A percentile compares a stretch with the other conserved stretches of the same genome.
These are phyloP conservation scores for Uloborus plumipes DNA, from an alignment of 2,888 invertebrate genomes.

Conservation along the genomic window DNA sequence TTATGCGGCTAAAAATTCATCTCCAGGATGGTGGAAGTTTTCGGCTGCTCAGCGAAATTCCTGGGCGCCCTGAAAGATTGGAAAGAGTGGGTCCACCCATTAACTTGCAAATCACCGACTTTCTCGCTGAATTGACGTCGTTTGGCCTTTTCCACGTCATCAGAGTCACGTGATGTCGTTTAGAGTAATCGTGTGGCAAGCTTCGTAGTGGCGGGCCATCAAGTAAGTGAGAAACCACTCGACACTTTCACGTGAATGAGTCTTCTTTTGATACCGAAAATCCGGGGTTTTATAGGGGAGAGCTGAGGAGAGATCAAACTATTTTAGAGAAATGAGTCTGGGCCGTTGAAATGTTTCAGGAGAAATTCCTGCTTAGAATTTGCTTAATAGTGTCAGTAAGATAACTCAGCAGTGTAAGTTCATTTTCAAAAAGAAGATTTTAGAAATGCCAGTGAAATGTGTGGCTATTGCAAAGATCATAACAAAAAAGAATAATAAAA, in stretches of 20 bases:
- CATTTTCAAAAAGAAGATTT: too few relatives aligned
- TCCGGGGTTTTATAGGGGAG: constrained; percentile 30
- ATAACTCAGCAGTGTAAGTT: too few relatives aligned
- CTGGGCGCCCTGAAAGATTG: constrained; percentile 11
- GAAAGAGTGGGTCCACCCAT: constrained; percentile 50
- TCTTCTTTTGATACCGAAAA: constrained; percentile 27
- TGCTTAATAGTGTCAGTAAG: too few relatives aligned
- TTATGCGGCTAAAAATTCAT: constrained; percentile 35
- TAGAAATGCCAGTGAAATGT: too few relatives aligned
- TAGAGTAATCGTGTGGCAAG: constrained; percentile 45
- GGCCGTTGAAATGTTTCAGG: neutral
- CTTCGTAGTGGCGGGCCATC: constrained; percentile 24
- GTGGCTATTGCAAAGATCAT: too few relatives aligned
- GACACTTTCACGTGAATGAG: constrained; percentile 18
- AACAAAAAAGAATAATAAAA: too few relatives aligned
- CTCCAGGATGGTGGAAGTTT: neutral
- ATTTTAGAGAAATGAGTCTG: constrained; percentile 2
- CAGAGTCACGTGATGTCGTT: constrained; percentile 56
- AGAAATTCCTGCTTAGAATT: too few relatives aligned
- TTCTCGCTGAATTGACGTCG: constrained; percentile 38
- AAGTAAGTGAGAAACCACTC: constrained; percentile 39
- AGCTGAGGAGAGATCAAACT: constrained; percentile 2
- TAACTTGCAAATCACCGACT: constrained; percentile 52
- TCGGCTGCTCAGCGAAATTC: too few relatives aligned
- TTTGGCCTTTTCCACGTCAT: constrained; percentile 59